Percentiles rank a stretch among this genome's conserved stretches.
These are phyloP conservation scores for Elephas maximus DNA, from an alignment of 2,113 vertebrate genomes.

Conservation along the genomic window DNA sequence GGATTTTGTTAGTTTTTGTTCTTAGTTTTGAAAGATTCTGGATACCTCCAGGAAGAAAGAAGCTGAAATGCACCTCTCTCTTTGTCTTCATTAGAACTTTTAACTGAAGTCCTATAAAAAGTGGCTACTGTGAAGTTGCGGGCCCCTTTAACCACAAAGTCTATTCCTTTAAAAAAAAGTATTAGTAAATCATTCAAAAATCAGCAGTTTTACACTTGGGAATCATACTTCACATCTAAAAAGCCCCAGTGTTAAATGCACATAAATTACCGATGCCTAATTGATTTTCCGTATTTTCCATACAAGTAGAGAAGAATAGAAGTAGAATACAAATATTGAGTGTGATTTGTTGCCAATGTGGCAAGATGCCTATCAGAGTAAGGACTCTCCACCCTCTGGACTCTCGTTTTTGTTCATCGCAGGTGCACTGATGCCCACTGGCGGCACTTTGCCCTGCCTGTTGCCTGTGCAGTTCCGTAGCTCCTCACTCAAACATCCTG, in stretches of 20 bases:
- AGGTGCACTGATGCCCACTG: neutral
- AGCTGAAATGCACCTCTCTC: neutral
- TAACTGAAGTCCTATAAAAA: neutral
- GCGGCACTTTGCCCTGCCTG: neutral
- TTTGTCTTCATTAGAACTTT: neutral
- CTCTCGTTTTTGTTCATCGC: neutral
- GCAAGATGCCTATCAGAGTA: neutral
- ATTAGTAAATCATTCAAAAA: conserved; percentile 50
- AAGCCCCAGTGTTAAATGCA: conserved; percentile 16
- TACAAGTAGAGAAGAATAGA: conserved; percentile 43
- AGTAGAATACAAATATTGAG: conserved; percentile 5
- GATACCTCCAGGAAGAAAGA: neutral
- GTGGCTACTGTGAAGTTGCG: neutral
- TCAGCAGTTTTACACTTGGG: conserved; percentile 23
- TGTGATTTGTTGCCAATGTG: neutral
- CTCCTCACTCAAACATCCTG: neutral
- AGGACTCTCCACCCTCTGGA: neutral
- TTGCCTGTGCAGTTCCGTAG: neutral
- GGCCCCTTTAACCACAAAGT: conserved; percentile 23
- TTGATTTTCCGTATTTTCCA: conserved; percentile 22
- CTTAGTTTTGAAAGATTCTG: conserved; percentile 8
- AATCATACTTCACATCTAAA: conserved; percentile 61
- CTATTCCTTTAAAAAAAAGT: neutral
- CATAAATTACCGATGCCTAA: conserved; percentile 56
- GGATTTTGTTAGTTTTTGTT: neutral